phyloP scores from a whole-genome alignment of 2,797 vertebrate species.

The Gadopsis marmoratus region DNA sequence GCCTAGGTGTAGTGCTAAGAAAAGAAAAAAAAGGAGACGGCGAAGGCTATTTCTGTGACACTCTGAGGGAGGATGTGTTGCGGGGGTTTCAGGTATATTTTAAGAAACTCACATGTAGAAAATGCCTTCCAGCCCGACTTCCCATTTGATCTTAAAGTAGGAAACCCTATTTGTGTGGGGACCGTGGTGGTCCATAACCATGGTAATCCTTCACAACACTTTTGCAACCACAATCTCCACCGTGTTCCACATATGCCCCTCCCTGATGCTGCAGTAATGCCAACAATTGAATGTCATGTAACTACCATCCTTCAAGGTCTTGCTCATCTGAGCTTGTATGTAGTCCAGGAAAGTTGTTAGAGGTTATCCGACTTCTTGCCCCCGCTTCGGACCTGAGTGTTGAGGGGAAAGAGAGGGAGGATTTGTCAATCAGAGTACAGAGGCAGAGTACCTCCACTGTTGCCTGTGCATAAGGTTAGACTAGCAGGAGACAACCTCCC shows the following conservation, averaged over 20 bases:
- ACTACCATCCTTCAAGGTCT: neutral
- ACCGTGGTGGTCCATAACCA: neutral
- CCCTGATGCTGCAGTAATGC: slow-evolving; percentile 3
- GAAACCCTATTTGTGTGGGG: slow-evolving; percentile 33
- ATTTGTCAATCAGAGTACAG: neutral
- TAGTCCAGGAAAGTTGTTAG: neutral
- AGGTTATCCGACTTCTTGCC: neutral
- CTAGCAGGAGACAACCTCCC: slow-evolving; percentile 35
- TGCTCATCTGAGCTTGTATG: neutral
- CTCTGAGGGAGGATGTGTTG: slow-evolving; percentile 66
- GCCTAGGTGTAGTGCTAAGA: slow-evolving; percentile 37
- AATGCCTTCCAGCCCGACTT: slow-evolving; percentile 59
- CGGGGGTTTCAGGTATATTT: slow-evolving; percentile 64
- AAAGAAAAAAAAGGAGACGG: slow-evolving; percentile 14
- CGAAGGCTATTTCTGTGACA: slow-evolving; percentile 49
- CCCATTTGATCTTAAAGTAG: slow-evolving; percentile 63
- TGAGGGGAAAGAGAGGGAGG: neutral
- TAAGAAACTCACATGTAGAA: slow-evolving; percentile 53
- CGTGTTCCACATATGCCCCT: slow-evolving; percentile 2
- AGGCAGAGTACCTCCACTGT: slow-evolving; percentile 17
- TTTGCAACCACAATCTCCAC: slow-evolving; percentile 3
- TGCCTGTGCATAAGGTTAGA: slow-evolving; percentile 32
- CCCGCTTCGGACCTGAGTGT: neutral
- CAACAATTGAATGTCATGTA: neutral
- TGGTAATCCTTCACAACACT: neutral